Conservation (phyloP, 2,888 invertebrate genomes). For the Perithous albicinctus region DNA sequence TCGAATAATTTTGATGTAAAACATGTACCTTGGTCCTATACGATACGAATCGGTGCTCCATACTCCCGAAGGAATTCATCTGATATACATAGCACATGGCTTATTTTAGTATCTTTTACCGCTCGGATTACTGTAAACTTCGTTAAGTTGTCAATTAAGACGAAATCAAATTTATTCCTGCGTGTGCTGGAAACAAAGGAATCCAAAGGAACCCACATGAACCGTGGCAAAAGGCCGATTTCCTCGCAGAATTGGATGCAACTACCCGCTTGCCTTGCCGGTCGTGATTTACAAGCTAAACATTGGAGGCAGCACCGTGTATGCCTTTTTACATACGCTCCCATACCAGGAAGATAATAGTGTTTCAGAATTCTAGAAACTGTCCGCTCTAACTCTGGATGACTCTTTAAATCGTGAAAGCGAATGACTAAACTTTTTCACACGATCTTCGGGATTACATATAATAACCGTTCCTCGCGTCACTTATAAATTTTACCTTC, state of each 20-base stretch:
- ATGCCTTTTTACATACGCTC: constrained; percentile 62
- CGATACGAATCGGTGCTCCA: constrained; percentile 61
- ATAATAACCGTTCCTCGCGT: not conserved
- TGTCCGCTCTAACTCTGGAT: constrained; percentile 66
- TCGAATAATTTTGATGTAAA: constrained; percentile 46
- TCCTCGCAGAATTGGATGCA: constrained; percentile 56
- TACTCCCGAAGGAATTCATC: not conserved
- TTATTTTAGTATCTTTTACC: not conserved
- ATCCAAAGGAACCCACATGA: constrained; percentile 67
- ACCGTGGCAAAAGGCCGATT: constrained; percentile 46
- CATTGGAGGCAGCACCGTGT: constrained; percentile 64
- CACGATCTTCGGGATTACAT: constrained; percentile 51
- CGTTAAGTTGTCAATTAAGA: constrained; percentile 55
- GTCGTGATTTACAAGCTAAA: constrained; percentile 53
- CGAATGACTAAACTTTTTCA: constrained; percentile 39
- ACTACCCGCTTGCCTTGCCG: constrained; percentile 54
- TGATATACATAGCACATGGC: not conserved
- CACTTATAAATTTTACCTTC: not conserved
- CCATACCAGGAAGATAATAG: constrained; percentile 63
- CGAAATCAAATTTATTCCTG: not conserved
- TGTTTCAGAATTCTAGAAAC: constrained; percentile 25
- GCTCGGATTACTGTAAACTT: constrained; percentile 40
- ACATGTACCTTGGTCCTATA: constrained; percentile 64
- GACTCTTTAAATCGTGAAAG: constrained; percentile 59
- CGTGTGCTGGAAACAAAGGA: constrained; percentile 53